Base-by-base conservation (phyloP, 2,113 vertebrate genomes). In the Coturnix japonica region DNA sequence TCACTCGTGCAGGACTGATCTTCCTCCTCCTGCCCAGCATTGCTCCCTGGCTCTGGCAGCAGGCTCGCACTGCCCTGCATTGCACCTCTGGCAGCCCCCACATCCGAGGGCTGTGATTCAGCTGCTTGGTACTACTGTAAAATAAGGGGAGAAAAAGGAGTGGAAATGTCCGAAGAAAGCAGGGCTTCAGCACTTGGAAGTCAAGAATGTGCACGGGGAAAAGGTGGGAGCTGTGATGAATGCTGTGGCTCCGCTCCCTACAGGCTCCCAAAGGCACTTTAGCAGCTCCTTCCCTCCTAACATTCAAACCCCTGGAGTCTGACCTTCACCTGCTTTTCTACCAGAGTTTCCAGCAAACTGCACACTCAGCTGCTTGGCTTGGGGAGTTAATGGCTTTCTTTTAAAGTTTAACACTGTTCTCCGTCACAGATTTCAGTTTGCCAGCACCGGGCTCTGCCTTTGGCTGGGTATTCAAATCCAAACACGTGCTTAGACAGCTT, bases 391-490 rank as follows among this genome's bases (percentile, higher is more conserved):
- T 75, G 54, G 73, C 84, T 94, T 94, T 93, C 91, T 89, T 95
- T 96, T 96, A 94, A 96, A 95, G 18, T 94, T 96, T 95, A 94
- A 96, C 95, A 91, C 60, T 5, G 64, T 76, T 90, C 81, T 72
- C 84, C 12, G 3, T 22, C 60, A 74, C 37, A 46, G 4, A 47
- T 46, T 78, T 59, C 82, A 35, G 44, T 23, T 39, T 59, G 65
- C 66, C 95, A 89, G 92, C 66, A 37, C 25, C 3, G 5, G 73
- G 63, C 17, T 46, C 80, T 81, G 83, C 80, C 73, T 72, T 37
- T 82, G 81, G 59, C 14, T 90, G 86, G 74, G 54, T 73, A 81
- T 81, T 84, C 89, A 91, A 87, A 89, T 19, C 70, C 71, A 81
- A 75, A 31, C 66, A 72, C 8, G 3, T 46, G 83, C 91, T 86